Evolutionary conservation across 1,140 invertebrate genomes (phyloP).

Genomic region (Saccostrea echinata): DNA sequence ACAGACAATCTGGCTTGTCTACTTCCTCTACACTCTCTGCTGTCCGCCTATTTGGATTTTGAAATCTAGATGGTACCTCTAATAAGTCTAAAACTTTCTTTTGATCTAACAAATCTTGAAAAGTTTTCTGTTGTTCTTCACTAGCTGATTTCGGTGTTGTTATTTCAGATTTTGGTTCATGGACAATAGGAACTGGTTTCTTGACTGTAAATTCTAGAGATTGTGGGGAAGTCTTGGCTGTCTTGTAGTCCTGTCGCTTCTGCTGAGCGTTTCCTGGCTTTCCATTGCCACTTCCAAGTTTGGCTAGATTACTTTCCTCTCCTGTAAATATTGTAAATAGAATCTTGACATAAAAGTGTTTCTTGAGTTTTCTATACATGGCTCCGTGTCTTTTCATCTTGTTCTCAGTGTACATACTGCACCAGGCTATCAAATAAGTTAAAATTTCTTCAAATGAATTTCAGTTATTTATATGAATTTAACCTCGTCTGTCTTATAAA

Average conservation of each 20-base stretch:
- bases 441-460: too few relatives aligned
- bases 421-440: too few relatives aligned
- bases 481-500: too few relatives aligned
- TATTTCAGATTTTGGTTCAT: conserved; percentile 57
- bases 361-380: too few relatives aligned
- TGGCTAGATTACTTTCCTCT: conserved; percentile 43
- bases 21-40: background rate
- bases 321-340: background rate
- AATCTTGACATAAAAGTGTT: too few relatives aligned
- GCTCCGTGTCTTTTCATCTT: too few relatives aligned
- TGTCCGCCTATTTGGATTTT: conserved; percentile 45
- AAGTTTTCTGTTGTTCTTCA: background rate
- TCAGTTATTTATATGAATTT: too few relatives aligned
- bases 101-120: conserved; percentile 23
- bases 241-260: conserved; percentile 64
- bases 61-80: conserved; percentile 53
- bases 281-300: conserved; percentile 36
- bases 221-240: conserved; percentile 58
- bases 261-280: conserved; percentile 52
- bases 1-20: conserved; percentile 30
- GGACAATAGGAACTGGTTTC: conserved; percentile 63
- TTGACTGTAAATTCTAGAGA: conserved; percentile 68
- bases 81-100: conserved; percentile 51
- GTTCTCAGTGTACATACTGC: too few relatives aligned
- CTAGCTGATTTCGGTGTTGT: background rate